Evolutionary conservation across 1,140 invertebrate species (phyloP), one percentile per base, ranked within the genome.

Genomic region (Zaprionus capensis): DNA sequence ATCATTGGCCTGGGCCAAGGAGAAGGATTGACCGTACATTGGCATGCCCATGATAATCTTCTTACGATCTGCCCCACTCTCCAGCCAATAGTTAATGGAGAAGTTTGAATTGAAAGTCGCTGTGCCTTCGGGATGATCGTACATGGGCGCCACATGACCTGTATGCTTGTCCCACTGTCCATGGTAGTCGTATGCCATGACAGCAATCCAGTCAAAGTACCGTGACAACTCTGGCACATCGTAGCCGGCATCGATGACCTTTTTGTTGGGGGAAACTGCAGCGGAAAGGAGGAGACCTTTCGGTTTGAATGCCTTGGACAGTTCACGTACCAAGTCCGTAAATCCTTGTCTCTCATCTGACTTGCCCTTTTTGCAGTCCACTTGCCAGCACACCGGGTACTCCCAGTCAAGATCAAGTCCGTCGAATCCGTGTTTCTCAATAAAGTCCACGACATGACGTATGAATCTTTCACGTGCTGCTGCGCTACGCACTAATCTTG

Each of bases 361-460:
- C 11, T 95, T 95, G 14, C 96, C 96, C 92, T 96, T 96, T 4
- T 95, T 95, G 87, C 96, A 97, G 71, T 96, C 95, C 80, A 96
- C 96, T 94, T 98, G 97, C 97, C 97, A 98, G 90, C 97, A 98
- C 72, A 96, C 97, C 1, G 97, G 97, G 93, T 97, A 98, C 82
- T 98, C 97, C 97, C 97, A 98, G 91, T 98, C 97, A 36, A 98
- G 93, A 92, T 98, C 97, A 1, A 98, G 93, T 0, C 97, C 97
- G 91, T 98, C 97, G 73, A 98, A 98, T 31, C 95, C 94, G 77
- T 97, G 95, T 80, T 97, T 95, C 57, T 96, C 94, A 6, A 98
- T 93, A 72, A 98, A 97, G 71, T 96, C 94, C 0, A 98, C 53
- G 0, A 95, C 95, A 78, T 97, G 96, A 0, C 95, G 93, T 3